phyloP scores from a whole-genome alignment of 1,140 invertebrate genomes.

The Brachionus angularis region DNA sequence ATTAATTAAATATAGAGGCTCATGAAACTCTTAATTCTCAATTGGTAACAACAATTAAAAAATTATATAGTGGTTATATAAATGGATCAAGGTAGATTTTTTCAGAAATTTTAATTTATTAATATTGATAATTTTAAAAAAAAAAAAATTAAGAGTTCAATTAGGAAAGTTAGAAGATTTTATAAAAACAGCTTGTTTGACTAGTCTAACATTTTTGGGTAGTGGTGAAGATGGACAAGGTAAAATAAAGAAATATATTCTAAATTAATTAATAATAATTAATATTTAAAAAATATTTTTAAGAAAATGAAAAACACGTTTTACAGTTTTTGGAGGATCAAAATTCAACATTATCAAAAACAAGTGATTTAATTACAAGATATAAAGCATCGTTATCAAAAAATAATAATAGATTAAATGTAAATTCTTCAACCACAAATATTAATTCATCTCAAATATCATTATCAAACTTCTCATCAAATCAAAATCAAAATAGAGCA shows the following conservation, averaged over 20 bases:
- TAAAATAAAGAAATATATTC: background rate
- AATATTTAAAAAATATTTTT: background rate
- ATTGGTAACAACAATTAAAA: constrained; percentile 76
- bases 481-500: constrained; percentile 4
- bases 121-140: background rate
- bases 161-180: constrained; percentile 85
- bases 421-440: background rate
- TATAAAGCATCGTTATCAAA: constrained; percentile 23
- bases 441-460: constrained; percentile 18
- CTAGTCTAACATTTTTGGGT: constrained; percentile 82
- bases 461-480: background rate
- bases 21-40: constrained; percentile 40
- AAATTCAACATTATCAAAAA: constrained; percentile 19
- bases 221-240: constrained; percentile 42
- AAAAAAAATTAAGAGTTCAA: constrained; percentile 67
- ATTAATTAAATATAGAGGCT: background rate
- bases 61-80: constrained; percentile 95
- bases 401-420: background rate
- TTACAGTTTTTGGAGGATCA: constrained; percentile 26
- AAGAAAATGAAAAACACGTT: constrained; percentile 40
- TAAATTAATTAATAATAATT: background rate
- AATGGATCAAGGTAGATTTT: constrained; percentile 73
- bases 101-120: no score
- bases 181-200: constrained; percentile 88
- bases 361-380: constrained; percentile 25